Evolutionary conservation across 2,888 invertebrate species (phyloP).

Genomic region (Macaria liturata): DNA sequence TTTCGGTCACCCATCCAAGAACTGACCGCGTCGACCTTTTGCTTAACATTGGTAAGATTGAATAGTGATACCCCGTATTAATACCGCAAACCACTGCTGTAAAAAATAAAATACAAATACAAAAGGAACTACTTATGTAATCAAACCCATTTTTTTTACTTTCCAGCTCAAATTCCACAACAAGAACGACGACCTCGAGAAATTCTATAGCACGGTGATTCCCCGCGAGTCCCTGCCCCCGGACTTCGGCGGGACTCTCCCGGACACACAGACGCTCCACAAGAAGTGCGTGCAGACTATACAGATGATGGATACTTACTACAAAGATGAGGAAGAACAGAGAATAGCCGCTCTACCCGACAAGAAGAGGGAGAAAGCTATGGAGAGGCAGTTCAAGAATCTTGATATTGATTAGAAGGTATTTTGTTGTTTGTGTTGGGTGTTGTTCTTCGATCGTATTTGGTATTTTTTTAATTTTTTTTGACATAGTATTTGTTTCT

Average conservation of each 20-base stretch:
- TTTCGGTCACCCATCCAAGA: no score
- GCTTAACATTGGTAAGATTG: no score
- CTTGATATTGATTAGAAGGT: slow-evolving; percentile 86
- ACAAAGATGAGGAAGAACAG: slow-evolving; percentile 71
- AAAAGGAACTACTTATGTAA: no score
- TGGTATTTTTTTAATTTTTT: neutral
- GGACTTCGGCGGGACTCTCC: slow-evolving; percentile 85
- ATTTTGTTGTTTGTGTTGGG: neutral
- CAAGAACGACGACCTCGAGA: slow-evolving; percentile 78
- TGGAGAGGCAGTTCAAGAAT: slow-evolving; percentile 88
- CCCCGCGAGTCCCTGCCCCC: slow-evolving; percentile 83
- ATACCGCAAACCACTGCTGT: no score
- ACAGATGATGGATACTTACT: slow-evolving; percentile 61
- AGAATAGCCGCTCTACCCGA: slow-evolving; percentile 65
- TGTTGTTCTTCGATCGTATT: neutral
- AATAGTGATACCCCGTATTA: no score
- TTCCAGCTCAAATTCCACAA: slow-evolving; percentile 85
- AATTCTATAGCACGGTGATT: slow-evolving; percentile 80
- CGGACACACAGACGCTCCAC: slow-evolving; percentile 72
- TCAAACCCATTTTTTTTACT: slow-evolving; percentile 9
- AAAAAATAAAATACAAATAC: no score
- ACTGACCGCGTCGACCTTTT: no score
- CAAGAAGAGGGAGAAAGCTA: slow-evolving; percentile 77
- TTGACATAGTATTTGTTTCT: no score
- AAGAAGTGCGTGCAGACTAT: slow-evolving; percentile 67